Percentiles rank a stretch among this genome's conserved stretches.
Evolutionary conservation across 2,797 vertebrate genomes (phyloP).

Genomic region (Muraenolepis orangiensis): DNA sequence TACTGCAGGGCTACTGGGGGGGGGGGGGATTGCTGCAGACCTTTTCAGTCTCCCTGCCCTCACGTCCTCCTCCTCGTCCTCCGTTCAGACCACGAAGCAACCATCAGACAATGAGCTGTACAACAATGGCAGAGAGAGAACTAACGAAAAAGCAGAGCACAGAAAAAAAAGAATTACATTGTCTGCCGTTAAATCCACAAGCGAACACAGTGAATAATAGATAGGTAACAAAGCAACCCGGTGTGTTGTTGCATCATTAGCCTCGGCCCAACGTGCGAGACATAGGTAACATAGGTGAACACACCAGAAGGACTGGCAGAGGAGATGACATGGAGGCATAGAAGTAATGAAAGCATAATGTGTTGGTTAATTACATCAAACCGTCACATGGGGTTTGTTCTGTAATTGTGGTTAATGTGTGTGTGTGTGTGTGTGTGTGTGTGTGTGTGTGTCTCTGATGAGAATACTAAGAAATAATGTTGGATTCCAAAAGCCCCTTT

Average conservation of each 20-base stretch:
- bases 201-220: too few relatives aligned
- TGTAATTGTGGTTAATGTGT: conserved; percentile 4
- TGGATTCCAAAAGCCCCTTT: not conserved
- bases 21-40: not conserved
- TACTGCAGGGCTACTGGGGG: not conserved
- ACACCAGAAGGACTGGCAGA: not conserved
- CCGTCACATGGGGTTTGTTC: conserved; percentile 9
- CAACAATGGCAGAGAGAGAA: not conserved
- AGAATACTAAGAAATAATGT: not conserved
- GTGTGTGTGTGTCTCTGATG: not conserved
- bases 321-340: conserved; percentile 8
- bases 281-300: not conserved
- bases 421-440: not conserved
- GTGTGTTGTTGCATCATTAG: not conserved
- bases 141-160: not conserved
- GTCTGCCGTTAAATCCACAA: not conserved
- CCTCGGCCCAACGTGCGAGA: not conserved
- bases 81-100: not conserved
- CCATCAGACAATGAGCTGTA: not conserved
- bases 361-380: conserved; percentile 8
- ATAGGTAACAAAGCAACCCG: not conserved
- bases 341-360: conserved; percentile 19
- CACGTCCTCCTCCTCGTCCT: not conserved
- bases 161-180: not conserved
- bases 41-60: not conserved